Conservation (phyloP, 2,888 invertebrate species). For the Drosophila yooni region DNA sequence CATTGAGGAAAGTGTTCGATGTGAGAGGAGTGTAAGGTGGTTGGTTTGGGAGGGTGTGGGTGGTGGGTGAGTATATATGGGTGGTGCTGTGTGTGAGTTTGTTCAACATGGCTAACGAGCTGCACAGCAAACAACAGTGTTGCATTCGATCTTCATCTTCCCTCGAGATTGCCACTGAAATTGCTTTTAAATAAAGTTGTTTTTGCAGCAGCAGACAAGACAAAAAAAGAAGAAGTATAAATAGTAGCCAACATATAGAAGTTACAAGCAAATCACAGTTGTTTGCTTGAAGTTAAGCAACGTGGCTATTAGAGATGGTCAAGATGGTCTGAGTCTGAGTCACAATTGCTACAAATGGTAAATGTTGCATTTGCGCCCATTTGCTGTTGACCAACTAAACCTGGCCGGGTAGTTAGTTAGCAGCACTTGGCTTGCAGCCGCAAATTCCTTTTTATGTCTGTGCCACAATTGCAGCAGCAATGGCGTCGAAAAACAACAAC, state of each 20-base stretch:
- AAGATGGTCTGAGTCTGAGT: neutral
- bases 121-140: slow-evolving; percentile 10
- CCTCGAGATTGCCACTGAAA: slow-evolving; percentile 56
- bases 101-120: slow-evolving; percentile 51
- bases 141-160: slow-evolving; percentile 29
- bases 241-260: slow-evolving; percentile 31
- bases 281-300: neutral
- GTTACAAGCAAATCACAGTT: slow-evolving; percentile 1
- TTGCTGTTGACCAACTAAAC: slow-evolving; percentile 25
- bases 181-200: slow-evolving; percentile 71
- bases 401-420: slow-evolving; percentile 37
- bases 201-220: slow-evolving; percentile 20
- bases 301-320: slow-evolving; percentile 11
- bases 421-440: slow-evolving; percentile 30
- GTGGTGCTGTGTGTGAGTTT: neutral
- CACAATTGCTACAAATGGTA: slow-evolving; percentile 17
- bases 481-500: slow-evolving; percentile 36
- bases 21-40: neutral
- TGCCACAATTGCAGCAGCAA: slow-evolving; percentile 39
- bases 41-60: neutral
- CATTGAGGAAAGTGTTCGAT: slow-evolving; percentile 11
- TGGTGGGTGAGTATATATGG: neutral
- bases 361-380: slow-evolving; percentile 19
- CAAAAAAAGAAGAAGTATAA: slow-evolving; percentile 23
- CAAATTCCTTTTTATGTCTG: slow-evolving; percentile 41